phyloP scores from a whole-genome alignment of 2,797 vertebrate genomes.

The Anomalospiza imberbis region DNA sequence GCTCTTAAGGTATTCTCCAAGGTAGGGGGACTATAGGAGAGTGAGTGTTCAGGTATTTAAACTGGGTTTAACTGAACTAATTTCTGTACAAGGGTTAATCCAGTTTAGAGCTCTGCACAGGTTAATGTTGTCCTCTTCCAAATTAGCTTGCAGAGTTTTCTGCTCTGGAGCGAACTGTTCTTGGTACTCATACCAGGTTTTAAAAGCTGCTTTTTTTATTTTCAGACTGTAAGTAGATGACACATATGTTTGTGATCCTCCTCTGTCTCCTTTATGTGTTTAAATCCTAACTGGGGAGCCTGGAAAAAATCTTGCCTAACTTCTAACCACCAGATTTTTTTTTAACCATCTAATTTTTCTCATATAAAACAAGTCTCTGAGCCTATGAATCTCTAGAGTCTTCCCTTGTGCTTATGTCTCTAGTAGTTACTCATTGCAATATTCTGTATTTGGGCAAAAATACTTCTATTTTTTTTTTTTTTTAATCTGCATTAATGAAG shows the following conservation, averaged over 20 bases:
- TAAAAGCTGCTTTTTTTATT: neutral
- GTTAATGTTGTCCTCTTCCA: neutral
- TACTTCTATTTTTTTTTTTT: fast-evolving
- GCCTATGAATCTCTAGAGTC: neutral
- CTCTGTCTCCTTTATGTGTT: neutral
- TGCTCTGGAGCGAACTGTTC: neutral
- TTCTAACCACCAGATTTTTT: neutral
- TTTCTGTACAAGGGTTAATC: neutral
- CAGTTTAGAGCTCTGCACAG: neutral
- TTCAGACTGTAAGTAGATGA: neutral
- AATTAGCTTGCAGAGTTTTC: neutral
- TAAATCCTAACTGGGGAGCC: neutral
- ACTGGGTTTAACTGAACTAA: neutral
- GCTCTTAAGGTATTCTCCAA: neutral
- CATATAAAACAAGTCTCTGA: neutral
- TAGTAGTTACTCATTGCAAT: neutral
- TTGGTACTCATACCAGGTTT: neutral
- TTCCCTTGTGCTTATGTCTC: neutral
- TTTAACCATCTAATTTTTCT: neutral
- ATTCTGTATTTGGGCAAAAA: neutral
- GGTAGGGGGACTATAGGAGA: neutral
- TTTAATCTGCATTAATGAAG: neutral
- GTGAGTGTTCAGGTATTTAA: neutral
- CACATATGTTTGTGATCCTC: neutral
- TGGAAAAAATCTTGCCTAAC: neutral